Evolutionary conservation across 1,140 invertebrate genomes (phyloP), one percentile per base, ranked within the genome.

Genomic region (Solenopsis fugax): DNA sequence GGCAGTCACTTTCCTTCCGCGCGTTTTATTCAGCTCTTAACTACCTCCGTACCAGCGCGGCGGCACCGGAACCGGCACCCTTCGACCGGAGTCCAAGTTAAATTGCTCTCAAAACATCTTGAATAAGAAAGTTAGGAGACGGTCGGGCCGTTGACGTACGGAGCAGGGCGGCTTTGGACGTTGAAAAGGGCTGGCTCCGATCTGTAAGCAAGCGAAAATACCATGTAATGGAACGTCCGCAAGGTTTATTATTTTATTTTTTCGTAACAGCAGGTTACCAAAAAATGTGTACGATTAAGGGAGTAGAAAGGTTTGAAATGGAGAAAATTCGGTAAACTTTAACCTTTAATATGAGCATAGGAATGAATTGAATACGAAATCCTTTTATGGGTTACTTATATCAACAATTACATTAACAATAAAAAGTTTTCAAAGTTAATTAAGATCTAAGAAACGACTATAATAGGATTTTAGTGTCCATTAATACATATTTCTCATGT

Each of bases 101-200:
- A 90, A 91, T 91, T 91, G 50, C 90, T 65, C 89, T 90, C 89
- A 90, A 90, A 90, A 88, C 87, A 88, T 88, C 78, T 72, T 71
- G 88, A 86, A 88, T 80, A 58, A 76, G 34, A 81, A 76, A 81
- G 85, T 73, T 64, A 16, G 50, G 29, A 50, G 52, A 71, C 12
- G 72, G n/a, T 21, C 81, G n/a, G 37, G n/a, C 52, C 41, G 76
- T 0, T 48, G 48, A 64, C 41, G n/a, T 69, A n/a, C 48, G 4
- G n/a, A 62, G 13, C 34, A 5, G 29, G 48, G 16, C 29, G 21
- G 5, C 50, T 45, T 41, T 18, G 80, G 7, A 48, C n/a, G 52
- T 58, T 21, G 76, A 65, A 37, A 45, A n/a, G n/a, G 50, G 45
- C 62, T 18, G 37, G 41, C 56, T 77, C 6, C 45, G 60, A 16